These are phyloP conservation scores for Pyrochroa serraticornis DNA, from an alignment of 2,888 invertebrate genomes.

Conservation along the genomic window DNA sequence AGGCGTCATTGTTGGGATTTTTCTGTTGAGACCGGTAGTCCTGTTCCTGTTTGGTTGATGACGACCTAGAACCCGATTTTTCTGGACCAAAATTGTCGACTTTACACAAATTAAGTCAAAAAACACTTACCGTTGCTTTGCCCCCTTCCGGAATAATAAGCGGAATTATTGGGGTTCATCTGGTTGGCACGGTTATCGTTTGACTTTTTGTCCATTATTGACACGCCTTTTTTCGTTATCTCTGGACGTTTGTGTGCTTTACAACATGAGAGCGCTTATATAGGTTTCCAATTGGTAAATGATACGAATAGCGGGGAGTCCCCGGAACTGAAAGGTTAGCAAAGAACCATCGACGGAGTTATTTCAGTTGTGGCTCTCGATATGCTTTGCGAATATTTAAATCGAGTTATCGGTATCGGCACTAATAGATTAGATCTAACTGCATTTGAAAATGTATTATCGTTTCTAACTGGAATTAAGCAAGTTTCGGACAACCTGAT, in stretches of 20 bases:
- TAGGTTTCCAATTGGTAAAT: not conserved
- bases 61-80: not conserved
- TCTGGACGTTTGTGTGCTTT: too few species aligned
- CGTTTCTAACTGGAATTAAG: not conserved
- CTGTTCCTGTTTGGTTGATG: conserved; percentile 27
- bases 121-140: not conserved
- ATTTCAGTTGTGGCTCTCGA: not conserved
- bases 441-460: not conserved
- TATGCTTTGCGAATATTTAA: not conserved
- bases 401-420: not conserved
- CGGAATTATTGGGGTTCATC: conserved; percentile 23
- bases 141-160: conserved; percentile 19
- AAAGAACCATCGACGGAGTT: not conserved
- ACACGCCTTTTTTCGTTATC: not conserved
- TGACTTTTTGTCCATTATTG: conserved; percentile 20
- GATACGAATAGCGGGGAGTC: not conserved
- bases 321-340: not conserved
- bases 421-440: not conserved
- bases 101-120: not conserved
- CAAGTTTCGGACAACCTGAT: too few species aligned
- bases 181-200: conserved; percentile 24
- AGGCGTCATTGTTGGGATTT: conserved; percentile 36
- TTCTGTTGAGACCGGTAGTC: conserved; percentile 35
- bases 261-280: too few species aligned
- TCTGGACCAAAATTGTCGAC: conserved; percentile 5